A percentile compares a stretch with the other conserved stretches of the same genome.
Conservation (phyloP, 2,113 vertebrate genomes). For the Gallinago undulata region DNA sequence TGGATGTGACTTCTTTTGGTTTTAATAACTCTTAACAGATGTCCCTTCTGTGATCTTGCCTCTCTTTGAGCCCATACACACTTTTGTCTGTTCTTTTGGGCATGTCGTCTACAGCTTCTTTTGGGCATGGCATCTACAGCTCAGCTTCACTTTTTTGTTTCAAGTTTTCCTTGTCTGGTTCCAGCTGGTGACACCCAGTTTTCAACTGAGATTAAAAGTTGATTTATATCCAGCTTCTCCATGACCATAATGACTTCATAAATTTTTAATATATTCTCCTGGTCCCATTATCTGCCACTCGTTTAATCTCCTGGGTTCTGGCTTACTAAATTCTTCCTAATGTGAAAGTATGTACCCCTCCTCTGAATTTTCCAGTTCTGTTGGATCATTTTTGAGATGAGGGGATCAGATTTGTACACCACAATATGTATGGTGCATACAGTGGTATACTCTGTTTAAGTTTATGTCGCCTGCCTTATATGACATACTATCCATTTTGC, state of each 20-base stretch:
- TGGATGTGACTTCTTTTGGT: background rate
- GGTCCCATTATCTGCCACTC: background rate
- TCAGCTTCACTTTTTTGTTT: background rate
- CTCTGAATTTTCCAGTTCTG: background rate
- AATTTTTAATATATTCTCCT: background rate
- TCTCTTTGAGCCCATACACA: background rate
- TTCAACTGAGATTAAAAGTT: background rate
- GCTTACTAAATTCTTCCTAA: background rate
- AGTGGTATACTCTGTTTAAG: background rate
- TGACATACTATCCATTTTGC: background rate
- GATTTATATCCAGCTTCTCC: background rate
- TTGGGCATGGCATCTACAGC: background rate
- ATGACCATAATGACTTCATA: background rate
- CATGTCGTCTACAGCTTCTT: background rate
- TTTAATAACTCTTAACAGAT: background rate
- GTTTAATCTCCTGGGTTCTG: background rate
- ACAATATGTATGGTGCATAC: background rate
- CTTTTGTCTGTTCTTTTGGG: background rate
- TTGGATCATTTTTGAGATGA: background rate
- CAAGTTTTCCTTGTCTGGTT: background rate
- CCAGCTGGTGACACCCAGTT: background rate
- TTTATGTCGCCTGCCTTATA: background rate
- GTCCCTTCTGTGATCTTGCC: background rate
- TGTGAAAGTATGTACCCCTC: background rate
- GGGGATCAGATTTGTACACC: background rate